A percentile compares a stretch with the other conserved stretches of the same genome.
These are phyloP conservation scores for Poecilia wingei DNA, from an alignment of 2,797 vertebrate species.

Conservation along the genomic window DNA sequence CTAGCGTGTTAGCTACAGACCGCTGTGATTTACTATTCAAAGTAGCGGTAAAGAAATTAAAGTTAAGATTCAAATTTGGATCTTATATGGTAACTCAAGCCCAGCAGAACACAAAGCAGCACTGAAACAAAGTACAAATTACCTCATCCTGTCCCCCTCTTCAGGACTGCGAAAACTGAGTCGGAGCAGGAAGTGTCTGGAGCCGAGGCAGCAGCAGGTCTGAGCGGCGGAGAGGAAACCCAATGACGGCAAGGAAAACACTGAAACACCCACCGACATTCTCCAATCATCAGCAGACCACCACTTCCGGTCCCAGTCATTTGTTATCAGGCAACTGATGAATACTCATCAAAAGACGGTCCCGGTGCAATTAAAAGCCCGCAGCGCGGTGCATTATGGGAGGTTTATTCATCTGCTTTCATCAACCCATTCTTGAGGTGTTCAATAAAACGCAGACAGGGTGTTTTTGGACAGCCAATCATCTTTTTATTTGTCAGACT, in stretches of 20 bases:
- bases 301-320: constrained; percentile 56
- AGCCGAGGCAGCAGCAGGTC: constrained; percentile 57
- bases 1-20: constrained; percentile 47
- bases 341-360: constrained; percentile 28
- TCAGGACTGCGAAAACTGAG: constrained; percentile 40
- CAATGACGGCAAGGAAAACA: constrained; percentile 74
- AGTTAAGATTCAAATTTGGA: background rate
- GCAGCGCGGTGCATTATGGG: background rate
- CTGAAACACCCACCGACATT: constrained; percentile 73
- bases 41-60: background rate
- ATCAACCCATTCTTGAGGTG: background rate
- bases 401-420: background rate
- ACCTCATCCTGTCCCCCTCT: constrained; percentile 74
- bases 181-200: constrained; percentile 75
- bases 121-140: constrained; percentile 16
- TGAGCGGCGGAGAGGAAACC: constrained; percentile 75
- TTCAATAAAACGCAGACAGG: constrained; percentile 15
- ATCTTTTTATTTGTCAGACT: constrained; percentile 80
- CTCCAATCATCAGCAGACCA: constrained; percentile 71
- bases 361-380: background rate
- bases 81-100: accelerated
- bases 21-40: background rate
- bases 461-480: constrained; percentile 60
- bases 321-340: constrained; percentile 29
- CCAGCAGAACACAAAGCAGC: background rate